phyloP scores from a whole-genome alignment of 2,888 invertebrate genomes.

The Macrophya annulata region DNA sequence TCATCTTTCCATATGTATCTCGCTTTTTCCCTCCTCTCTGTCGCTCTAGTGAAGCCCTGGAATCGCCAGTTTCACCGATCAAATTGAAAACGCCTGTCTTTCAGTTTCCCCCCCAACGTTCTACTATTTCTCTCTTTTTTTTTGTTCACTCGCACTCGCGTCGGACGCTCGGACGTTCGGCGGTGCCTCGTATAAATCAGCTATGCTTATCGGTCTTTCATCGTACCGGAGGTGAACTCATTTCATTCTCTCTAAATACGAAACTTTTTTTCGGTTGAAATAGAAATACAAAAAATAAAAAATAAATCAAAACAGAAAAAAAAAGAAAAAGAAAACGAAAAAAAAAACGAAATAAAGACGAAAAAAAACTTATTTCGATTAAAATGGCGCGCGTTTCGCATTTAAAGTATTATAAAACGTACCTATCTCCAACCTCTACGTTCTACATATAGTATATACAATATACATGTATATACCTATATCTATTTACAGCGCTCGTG shows the following conservation, averaged over 20 bases:
- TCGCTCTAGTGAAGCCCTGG: neutral
- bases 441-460: neutral
- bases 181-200: slow-evolving; percentile 78
- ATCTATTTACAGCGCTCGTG: neutral
- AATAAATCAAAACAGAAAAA: neutral
- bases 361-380: slow-evolving; percentile 78
- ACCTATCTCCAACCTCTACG: slow-evolving; percentile 65
- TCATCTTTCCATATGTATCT: neutral
- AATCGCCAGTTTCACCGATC: slow-evolving; percentile 62
- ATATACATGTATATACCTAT: neutral
- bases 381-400: slow-evolving; percentile 77
- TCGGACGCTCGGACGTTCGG: slow-evolving; percentile 67
- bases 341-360: neutral
- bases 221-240: slow-evolving; percentile 78
- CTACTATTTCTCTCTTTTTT: slow-evolving; percentile 28
- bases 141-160: slow-evolving; percentile 56
- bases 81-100: slow-evolving; percentile 70
- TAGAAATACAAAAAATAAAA: neutral
- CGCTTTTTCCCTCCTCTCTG: neutral
- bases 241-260: slow-evolving; percentile 79
- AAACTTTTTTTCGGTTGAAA: slow-evolving; percentile 66
- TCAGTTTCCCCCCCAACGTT: slow-evolving; percentile 56
- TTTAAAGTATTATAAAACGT: slow-evolving; percentile 77
- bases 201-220: slow-evolving; percentile 79
- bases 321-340: slow-evolving; percentile 61